Evolutionary conservation across 1,140 invertebrate species (phyloP).

Genomic region (Papilio xuthus): DNA sequence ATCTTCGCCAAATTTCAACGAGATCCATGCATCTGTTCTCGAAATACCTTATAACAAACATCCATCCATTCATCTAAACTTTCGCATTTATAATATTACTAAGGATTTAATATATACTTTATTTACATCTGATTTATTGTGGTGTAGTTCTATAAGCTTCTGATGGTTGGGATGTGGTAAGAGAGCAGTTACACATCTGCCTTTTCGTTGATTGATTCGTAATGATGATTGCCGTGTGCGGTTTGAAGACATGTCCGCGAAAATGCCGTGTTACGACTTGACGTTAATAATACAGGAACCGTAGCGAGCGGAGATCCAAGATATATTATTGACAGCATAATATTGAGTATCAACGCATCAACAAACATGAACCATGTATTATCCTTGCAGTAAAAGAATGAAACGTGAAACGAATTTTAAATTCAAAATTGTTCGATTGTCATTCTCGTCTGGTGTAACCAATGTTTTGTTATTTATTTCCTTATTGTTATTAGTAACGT

Average conservation of each 20-base stretch:
- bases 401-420: slow-evolving; percentile 43
- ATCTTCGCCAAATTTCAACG: no score
- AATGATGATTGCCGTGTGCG: slow-evolving; percentile 71
- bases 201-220: slow-evolving; percentile 72
- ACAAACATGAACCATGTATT: slow-evolving; percentile 51
- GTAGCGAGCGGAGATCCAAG: slow-evolving; percentile 54
- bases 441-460: not conserved
- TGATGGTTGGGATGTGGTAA: slow-evolving; percentile 52
- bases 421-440: slow-evolving; percentile 37
- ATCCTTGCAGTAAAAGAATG: slow-evolving; percentile 42
- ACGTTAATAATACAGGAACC: slow-evolving; percentile 67
- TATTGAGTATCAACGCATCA: slow-evolving; percentile 53
- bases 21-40: no score
- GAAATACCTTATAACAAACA: no score
- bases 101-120: no score
- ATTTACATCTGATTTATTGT: not conserved
- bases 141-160: not conserved
- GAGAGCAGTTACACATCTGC: slow-evolving; percentile 73
- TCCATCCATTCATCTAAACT: no score
- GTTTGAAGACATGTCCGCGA: slow-evolving; percentile 61
- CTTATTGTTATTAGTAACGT: not conserved
- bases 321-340: slow-evolving; percentile 68
- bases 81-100: no score
- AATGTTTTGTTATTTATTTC: not conserved
- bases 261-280: slow-evolving; percentile 61